Conservation (phyloP, 2,113 vertebrate genomes). For the Terrapene triunguis region DNA sequence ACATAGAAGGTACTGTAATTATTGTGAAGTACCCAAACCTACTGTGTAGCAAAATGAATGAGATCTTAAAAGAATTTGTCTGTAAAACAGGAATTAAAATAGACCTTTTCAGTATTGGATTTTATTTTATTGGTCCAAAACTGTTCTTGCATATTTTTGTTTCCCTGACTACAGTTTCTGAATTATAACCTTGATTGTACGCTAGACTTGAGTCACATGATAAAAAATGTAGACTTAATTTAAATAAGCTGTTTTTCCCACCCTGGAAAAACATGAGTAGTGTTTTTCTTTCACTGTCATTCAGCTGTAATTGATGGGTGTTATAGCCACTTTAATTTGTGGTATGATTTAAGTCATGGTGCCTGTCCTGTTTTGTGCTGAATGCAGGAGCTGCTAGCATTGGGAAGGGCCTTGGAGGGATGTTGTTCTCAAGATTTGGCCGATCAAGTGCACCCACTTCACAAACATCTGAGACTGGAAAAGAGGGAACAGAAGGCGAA, state of each 20-base stretch:
- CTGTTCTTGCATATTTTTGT: background rate
- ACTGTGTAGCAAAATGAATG: background rate
- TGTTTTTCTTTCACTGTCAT: background rate
- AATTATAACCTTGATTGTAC: background rate
- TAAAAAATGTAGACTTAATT: background rate
- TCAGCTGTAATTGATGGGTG: slow-evolving; percentile 13
- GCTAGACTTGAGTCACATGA: background rate
- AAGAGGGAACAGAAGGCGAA: slow-evolving; percentile 82
- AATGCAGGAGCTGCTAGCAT: slow-evolving; percentile 94
- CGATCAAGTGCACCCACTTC: slow-evolving; percentile 86
- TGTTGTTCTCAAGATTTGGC: slow-evolving; percentile 95
- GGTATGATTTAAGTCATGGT: background rate
- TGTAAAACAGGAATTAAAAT: background rate
- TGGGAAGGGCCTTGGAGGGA: slow-evolving; percentile 96
- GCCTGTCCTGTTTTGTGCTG: background rate
- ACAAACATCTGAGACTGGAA: slow-evolving; percentile 80
- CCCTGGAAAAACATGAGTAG: slow-evolving; percentile 38
- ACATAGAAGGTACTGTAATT: rapidly evolving
- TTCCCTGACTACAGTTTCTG: background rate
- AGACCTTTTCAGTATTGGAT: background rate
- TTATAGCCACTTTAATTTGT: background rate
- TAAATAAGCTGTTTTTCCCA: slow-evolving; percentile 39
- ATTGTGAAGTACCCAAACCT: background rate
- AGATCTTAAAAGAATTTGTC: background rate
- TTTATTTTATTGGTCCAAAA: background rate